Evolutionary conservation across 2,113 vertebrate species (phyloP).

Genomic region (Malurus cyaneus): DNA sequence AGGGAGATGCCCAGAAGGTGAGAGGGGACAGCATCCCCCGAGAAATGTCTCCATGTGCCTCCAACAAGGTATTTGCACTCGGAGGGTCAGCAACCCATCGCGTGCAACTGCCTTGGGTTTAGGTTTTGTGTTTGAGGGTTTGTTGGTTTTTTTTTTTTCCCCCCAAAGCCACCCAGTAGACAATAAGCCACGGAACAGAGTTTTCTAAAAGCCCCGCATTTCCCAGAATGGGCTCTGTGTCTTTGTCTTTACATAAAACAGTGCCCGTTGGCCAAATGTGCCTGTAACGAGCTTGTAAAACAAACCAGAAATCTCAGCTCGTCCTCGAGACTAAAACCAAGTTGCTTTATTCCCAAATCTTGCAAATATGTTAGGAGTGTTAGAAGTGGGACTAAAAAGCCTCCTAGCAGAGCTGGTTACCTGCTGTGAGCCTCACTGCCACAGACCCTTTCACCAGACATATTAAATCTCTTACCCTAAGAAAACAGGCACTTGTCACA

Average conservation of each 20-base stretch:
- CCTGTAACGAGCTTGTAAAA: conserved; percentile 46
- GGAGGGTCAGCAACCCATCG: neutral
- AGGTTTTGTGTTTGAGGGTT: neutral
- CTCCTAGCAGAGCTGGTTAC: conserved; percentile 34
- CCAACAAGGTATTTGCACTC: neutral
- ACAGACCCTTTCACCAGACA: conserved; percentile 34
- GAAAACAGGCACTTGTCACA: conserved; percentile 61
- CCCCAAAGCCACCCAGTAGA: neutral
- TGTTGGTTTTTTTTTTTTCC: neutral
- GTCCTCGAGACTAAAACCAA: neutral
- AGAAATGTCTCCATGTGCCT: neutral
- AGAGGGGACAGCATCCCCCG: neutral
- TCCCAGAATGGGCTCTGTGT: neutral
- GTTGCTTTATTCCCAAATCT: conserved; percentile 33
- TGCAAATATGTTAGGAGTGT: conserved; percentile 25
- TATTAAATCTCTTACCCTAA: conserved; percentile 68
- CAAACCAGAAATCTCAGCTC: conserved; percentile 45
- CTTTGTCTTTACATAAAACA: conserved; percentile 39
- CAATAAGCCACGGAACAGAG: neutral
- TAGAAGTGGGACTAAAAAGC: conserved; percentile 36
- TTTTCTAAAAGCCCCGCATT: conserved; percentile 6
- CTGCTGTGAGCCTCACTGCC: conserved; percentile 49
- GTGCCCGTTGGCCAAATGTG: conserved; percentile 53
- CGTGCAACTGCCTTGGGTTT: neutral
- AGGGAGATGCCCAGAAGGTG: neutral